Base-by-base conservation (phyloP, 1,140 invertebrate genomes). In the Drosophila tristis region DNA sequence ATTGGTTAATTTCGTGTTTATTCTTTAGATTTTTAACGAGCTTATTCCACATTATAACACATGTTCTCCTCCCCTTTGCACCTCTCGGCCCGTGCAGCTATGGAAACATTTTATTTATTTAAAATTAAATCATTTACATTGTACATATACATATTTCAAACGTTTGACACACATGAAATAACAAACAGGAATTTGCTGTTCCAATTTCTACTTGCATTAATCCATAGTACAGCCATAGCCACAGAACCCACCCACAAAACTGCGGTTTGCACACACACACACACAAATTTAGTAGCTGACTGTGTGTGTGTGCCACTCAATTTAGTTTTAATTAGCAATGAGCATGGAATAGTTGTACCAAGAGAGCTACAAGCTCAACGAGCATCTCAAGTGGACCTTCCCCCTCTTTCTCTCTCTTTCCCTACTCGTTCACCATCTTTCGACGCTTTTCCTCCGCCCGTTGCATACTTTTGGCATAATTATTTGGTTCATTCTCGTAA, bases 301-400 rank as follows among this genome's bases (percentile, higher is more conserved):
- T 67, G 16, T 50, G 15, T 44, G n/a, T 31, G 42, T 55, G 20
- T 58, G n/a, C 25, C 72, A 89, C 76, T 89, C 84, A 89, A 89
- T 87, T 87, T 87, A 87, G 79, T 84, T 89, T 87, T 89, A 87
- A 87, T 87, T 87, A 84, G 84, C 85, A 87, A 84, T 87, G 67
- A 77, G 84, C 84, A 89, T 84, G 64, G 77, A 89, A 82, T 89
- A 82, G 89, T 87, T 87, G 64, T 87, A 82, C 60, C 63, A 76
- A 75, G 67, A 78, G 72, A 87, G 78, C 82, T 58, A 87, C 71
- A 82, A 89, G 68, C 79, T 87, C 70, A 71, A 65, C 70, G 62
- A 67, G 82, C 65, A 55, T 80, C 81, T 81, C 82, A 80, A 86
- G 82, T 87, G 81, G 70, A 81, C 78, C 63, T 56, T 16, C 20